phyloP scores from a whole-genome alignment of 2,888 invertebrate species.

The Lithosia quadra region DNA sequence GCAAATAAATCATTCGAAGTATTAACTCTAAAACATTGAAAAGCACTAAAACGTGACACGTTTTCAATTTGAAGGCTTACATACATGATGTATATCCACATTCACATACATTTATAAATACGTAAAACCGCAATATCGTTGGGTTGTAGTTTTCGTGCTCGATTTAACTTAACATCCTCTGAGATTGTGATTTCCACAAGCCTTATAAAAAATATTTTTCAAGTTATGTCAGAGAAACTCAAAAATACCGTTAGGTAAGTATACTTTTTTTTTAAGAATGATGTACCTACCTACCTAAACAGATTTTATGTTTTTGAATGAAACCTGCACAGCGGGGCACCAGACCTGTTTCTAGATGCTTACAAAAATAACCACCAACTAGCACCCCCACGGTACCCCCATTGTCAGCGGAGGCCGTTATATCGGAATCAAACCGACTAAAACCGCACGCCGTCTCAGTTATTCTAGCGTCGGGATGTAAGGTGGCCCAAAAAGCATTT shows the following conservation, averaged over 20 bases:
- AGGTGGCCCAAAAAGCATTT: too few relatives aligned
- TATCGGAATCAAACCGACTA: too few relatives aligned
- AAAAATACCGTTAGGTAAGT: too few relatives aligned
- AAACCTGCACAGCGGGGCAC: too few relatives aligned
- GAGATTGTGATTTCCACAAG: neutral
- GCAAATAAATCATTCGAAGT: neutral
- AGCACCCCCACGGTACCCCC: too few relatives aligned
- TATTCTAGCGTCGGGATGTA: too few relatives aligned
- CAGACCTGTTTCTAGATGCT: too few relatives aligned
- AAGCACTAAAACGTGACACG: neutral
- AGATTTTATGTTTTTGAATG: too few relatives aligned
- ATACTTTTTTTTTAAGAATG: neutral
- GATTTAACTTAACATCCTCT: neutral
- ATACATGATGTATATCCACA: neutral
- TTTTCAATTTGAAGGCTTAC: neutral
- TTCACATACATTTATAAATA: neutral
- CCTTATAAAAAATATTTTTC: neutral
- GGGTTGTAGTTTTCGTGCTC: neutral
- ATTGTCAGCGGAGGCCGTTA: too few relatives aligned
- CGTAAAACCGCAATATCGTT: neutral
- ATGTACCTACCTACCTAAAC: too few relatives aligned
- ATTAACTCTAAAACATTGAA: conserved; percentile 6
- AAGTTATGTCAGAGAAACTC: conserved; percentile 3
- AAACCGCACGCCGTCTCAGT: too few relatives aligned
- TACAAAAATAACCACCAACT: too few relatives aligned